Conservation (phyloP, 23 tunicate species). For the Ascidia mentula region DNA sequence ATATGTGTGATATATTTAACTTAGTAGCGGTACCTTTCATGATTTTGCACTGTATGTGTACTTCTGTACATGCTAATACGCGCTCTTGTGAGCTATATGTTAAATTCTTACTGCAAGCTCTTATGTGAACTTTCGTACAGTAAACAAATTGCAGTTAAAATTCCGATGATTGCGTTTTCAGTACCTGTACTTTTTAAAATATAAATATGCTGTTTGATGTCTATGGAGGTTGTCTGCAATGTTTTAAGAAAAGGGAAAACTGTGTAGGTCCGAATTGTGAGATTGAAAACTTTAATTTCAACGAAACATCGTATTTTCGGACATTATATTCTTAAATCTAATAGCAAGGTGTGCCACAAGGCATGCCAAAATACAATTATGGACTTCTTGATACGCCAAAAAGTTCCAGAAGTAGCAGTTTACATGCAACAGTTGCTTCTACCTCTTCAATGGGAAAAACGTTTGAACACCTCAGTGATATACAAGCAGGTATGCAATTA, state of each 20-base stretch:
- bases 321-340: too few relatives aligned
- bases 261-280: too few relatives aligned
- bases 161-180: too few relatives aligned
- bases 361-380: conserved; percentile 62
- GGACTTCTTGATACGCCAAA: conserved; percentile 77
- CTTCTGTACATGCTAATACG: too few relatives aligned
- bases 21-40: too few relatives aligned
- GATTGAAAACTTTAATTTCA: too few relatives aligned
- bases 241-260: too few relatives aligned
- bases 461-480: background rate
- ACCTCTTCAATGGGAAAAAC: background rate
- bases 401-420: conserved; percentile 35
- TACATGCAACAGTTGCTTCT: background rate
- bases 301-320: too few relatives aligned
- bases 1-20: too few relatives aligned
- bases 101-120: too few relatives aligned
- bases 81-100: too few relatives aligned
- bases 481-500: background rate
- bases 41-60: too few relatives aligned
- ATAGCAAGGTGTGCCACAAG: background rate
- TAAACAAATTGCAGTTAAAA: background rate
- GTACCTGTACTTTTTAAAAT: background rate
- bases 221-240: conserved; percentile 1
- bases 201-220: background rate
- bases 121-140: background rate